Evolutionary conservation across 1,140 invertebrate genomes (phyloP), one percentile per base, ranked within the genome.

Genomic region (Harlomillsia oculata): DNA sequence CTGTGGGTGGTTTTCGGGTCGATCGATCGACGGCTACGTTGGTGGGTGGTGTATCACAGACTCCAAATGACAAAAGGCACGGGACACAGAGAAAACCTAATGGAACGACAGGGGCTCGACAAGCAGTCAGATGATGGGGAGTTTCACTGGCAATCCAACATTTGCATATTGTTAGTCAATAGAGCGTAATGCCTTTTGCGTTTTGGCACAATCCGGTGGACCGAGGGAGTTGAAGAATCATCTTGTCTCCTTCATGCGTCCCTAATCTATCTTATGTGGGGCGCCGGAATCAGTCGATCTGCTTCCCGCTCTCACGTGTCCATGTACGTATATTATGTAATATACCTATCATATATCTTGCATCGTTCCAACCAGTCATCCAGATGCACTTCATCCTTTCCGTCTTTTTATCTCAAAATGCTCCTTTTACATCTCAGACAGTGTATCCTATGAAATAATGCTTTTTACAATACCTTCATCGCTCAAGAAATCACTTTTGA

Each of bases 131-230:
- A 49, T 44, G 32, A 46, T 59, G 57, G 51, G 30, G 53, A 44
- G 44, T 28, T 49, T 21, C 32, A 30, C 36, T 37, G 26, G 23
- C 46, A 49, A 56, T 37, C 26, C 55, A 43, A 26, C 53, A 56
- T 61, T 61, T 61, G 48, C 59, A 61, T 61, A 48, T 56, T 56
- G 40, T 52, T 51, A 61, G 53, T 61, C 59, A 61, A 61, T 61
- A 61, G 59, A 52, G 9, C 41, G 36, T 56, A 48, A 48, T 54
- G 56, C 30, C 43, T 55, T 53, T 53, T 58, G 48, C 40, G 25
- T 43, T 51, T 58, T 52, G 51, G 50, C 40, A 59, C 43, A 53
- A 50, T 53, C 56, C 56, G 36, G 37, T 32, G 28, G 28, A 28
- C 18, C 11, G 30, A 32, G 25, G 18, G 29, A 37, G 36, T 28